Base-by-base conservation (phyloP, 2,888 invertebrate species). In the Panzeria rudis region DNA sequence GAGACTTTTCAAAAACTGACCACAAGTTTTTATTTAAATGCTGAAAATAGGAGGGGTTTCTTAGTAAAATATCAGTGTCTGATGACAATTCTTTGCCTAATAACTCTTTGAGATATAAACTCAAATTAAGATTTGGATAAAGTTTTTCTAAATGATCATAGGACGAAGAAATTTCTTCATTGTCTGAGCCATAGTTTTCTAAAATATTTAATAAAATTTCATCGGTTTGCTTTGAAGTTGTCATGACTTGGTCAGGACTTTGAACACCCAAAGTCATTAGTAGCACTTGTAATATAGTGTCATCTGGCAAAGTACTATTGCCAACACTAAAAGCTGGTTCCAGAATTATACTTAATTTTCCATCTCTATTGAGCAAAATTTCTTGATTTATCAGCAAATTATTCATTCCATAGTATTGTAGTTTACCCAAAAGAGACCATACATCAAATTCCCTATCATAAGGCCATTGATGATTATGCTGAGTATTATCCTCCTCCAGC, bases 391-490 rank as follows among this genome's bases (percentile, higher is more conserved):
- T 68, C 0, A 89, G 50, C 0, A 87, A 64, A 7, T 87, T 86
- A 2, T 80, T 85, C 8, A 90, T 59, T 0, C 89, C 89, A 50
- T 88, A 92, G 6, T 88, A 88, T 0, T 88, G 88, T 41, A 92
- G 25, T 4, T 87, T 86, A 0, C 89, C 92, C 68, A 91, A 11
- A 1, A 84, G 54, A 0, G 32, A 0, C 89, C 88, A 8, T 86
- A 86, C 56, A 89, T 29, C 13, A 25, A 69, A 56, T 7, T 38
- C 15, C 1, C 2, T 56, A 0, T 80, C 38, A 0, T 69, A 35
- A 0, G 87, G 76, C 91, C 92, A 91, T 25, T 17, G 9, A 5
- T 11, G 17, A 6, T 13, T 2, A 4, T 44, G 64, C n/a, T 61
- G 9, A 5, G 9, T 1, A 1, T 23, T 15, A 23, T 41, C 23